phyloP scores from a whole-genome alignment of 2,888 invertebrate genomes.

The Mylabris sibirica region DNA sequence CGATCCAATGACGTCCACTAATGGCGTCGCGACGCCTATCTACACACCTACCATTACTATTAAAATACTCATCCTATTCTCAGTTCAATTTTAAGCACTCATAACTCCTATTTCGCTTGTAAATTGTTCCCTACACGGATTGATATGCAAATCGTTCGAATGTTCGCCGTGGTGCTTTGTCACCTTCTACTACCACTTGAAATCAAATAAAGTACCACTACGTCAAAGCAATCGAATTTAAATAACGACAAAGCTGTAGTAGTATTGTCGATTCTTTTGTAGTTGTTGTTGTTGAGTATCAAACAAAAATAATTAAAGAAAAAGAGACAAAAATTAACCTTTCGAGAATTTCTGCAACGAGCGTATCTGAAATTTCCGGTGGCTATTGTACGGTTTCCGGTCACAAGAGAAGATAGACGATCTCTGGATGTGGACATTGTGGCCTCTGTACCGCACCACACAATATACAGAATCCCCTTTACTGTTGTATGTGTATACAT shows the following conservation, averaged over 20 bases:
- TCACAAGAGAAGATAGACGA: slow-evolving; percentile 34
- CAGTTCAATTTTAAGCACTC: slow-evolving; percentile 53
- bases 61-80: slow-evolving; percentile 41
- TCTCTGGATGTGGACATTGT: slow-evolving; percentile 24
- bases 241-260: background rate
- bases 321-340: background rate
- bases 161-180: slow-evolving; percentile 33
- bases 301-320: background rate
- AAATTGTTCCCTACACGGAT: slow-evolving; percentile 51
- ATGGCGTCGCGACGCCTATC: slow-evolving; percentile 29
- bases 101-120: slow-evolving; percentile 53
- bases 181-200: slow-evolving; percentile 29
- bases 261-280: background rate
- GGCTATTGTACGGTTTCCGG: slow-evolving; percentile 52
- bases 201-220: slow-evolving; percentile 14
- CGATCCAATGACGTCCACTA: slow-evolving; percentile 31
- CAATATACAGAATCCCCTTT: background rate
- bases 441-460: slow-evolving; percentile 21
- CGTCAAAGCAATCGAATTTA: slow-evolving; percentile 14
- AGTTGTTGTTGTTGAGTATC: background rate
- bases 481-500: no score
- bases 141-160: slow-evolving; percentile 51
- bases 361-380: slow-evolving; percentile 50
- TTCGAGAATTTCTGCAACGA: background rate
- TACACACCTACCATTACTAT: slow-evolving; percentile 3